Evolutionary conservation across 92 coral and sea anemone species (phyloP).

Genomic region (Palythoa caribaeorum): DNA sequence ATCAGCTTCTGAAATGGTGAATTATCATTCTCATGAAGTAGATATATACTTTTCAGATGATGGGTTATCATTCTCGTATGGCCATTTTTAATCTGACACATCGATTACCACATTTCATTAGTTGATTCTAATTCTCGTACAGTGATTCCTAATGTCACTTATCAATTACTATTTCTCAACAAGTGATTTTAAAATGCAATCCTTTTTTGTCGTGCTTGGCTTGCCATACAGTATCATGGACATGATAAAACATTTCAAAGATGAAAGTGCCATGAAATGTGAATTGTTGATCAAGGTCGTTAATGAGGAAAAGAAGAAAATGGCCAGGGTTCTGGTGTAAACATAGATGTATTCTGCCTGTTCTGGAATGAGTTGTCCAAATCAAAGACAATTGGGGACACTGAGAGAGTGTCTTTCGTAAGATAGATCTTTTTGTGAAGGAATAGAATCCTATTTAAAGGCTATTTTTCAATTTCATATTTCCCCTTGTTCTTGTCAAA

Average conservation of each 20-base stretch:
- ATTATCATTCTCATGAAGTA: no score
- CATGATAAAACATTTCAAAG: conserved; percentile 46
- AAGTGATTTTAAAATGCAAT: no score
- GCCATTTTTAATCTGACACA: no score
- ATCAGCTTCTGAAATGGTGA: no score
- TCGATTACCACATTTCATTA: no score
- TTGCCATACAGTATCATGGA: background rate
- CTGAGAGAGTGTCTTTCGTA: conserved; percentile 47
- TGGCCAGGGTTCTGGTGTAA: conserved; percentile 43
- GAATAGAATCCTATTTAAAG: conserved; percentile 73
- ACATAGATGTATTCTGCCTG: conserved; percentile 51
- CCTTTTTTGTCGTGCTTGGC: no score
- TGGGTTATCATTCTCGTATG: no score
- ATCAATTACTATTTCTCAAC: no score
- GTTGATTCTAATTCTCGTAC: no score
- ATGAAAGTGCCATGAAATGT: conserved; percentile 35
- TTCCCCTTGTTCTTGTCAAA: conserved; percentile 73
- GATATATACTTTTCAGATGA: no score
- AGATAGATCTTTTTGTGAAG: conserved; percentile 55
- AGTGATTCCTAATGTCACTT: no score
- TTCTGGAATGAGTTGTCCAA: conserved; percentile 53
- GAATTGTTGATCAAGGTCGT: conserved; percentile 23
- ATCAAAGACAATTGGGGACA: conserved; percentile 53
- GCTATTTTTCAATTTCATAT: conserved; percentile 54
- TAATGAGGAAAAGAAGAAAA: conserved; percentile 44